Evolutionary conservation across 1,140 invertebrate genomes (phyloP), one percentile per base, ranked within the genome.

Genomic region (Psilanteris sp.): DNA sequence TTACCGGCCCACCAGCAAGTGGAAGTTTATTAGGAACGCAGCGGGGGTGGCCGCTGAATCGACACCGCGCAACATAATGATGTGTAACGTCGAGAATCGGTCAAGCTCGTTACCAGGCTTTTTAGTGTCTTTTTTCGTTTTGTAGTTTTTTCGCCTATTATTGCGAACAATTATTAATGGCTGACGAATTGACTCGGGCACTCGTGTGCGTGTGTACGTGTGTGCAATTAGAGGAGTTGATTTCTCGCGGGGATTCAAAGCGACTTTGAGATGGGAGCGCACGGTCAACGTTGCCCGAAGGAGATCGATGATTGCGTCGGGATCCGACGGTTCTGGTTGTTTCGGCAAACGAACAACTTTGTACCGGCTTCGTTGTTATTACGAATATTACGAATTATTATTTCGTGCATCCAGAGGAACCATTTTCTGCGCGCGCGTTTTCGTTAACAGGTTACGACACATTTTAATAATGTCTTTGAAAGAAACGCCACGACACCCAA

Each of bases 11-110:
- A 76, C 79, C 82, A 75, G 81, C 85, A 85, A 86, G 82, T 86
- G 80, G 82, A 79, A 48, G 84, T 85, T 85, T 86, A 86, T 86
- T 86, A 85, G 83, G 80, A 85, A 85, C 84, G 74, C 85, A 86
- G 84, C 85, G 85, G 85, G 85, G 84, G 82, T 86, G 83, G 85
- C 79, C 62, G 64, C 64, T 64, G 68, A 70, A 77, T 73, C 77
- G 62, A 73, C 77, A 73, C 73, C 73, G 62, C 57, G 59, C 62
- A 73, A 76, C 52, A 66, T 66, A 76, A 76, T 70, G 57, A 70
- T 29, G 72, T 64, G 57, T 64, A 78, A 66, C 64, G 44, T 71
- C 36, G 54, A 54, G 57, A 78, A 73, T 78, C 76, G 67, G 76
- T 78, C 71, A 78, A 71, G 32, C 76, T 78, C 44, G 76, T 78